Percentiles rank a stretch among this genome's conserved stretches.
phyloP scores from a whole-genome alignment of 2,113 vertebrate genomes.

The Lamprotornis superbus region DNA sequence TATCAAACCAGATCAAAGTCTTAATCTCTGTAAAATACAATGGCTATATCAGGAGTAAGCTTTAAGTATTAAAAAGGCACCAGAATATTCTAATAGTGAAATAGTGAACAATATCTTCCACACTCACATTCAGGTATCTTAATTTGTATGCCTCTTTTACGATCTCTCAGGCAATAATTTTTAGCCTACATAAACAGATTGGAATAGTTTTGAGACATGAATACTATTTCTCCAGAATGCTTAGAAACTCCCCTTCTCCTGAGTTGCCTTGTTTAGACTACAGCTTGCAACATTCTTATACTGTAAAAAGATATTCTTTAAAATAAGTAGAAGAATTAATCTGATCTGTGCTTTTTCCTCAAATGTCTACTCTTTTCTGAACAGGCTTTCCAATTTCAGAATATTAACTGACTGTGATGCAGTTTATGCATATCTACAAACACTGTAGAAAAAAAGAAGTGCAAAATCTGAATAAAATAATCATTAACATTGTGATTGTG shows the following conservation, averaged over 20 bases:
- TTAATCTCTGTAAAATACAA: background rate
- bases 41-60: background rate
- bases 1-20: background rate
- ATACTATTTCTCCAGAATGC: background rate
- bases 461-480: background rate
- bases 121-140: background rate
- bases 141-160: background rate
- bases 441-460: background rate
- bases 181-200: background rate
- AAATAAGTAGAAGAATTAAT: background rate
- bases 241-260: background rate
- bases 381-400: background rate
- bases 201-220: background rate
- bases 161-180: background rate
- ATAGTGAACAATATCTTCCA: background rate
- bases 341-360: background rate
- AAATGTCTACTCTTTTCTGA: background rate
- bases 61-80: background rate
- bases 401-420: background rate
- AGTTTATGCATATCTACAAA: background rate
- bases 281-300: background rate
- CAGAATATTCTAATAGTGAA: background rate
- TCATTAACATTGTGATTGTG: background rate
- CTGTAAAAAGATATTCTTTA: background rate
- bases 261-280: background rate